Conservation (phyloP, 2,888 invertebrate species). For the Galeopsomyia nigrocyanea region DNA sequence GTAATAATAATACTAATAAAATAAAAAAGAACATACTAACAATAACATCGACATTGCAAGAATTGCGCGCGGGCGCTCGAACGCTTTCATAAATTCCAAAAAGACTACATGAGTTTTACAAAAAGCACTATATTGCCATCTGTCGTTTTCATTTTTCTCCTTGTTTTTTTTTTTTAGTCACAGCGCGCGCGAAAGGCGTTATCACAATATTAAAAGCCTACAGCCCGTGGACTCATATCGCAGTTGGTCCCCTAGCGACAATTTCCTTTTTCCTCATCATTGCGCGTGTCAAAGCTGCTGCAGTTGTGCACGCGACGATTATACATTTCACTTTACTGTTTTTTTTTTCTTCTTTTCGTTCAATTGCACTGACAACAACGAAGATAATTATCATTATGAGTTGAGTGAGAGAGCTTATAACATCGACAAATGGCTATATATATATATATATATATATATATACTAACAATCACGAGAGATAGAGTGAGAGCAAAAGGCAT, state of each 20-base stretch:
- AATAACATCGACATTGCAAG: constrained; percentile 31
- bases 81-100: background rate
- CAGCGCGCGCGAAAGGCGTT: constrained; percentile 30
- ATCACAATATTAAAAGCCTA: constrained; percentile 42
- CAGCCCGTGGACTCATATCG: constrained; percentile 10
- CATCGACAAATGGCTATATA: too few species aligned
- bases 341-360: background rate
- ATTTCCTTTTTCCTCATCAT: constrained; percentile 7
- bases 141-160: too few species aligned
- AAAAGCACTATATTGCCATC: constrained; percentile 31
- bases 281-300: too few species aligned
- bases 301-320: too few species aligned
- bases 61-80: background rate
- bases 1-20: too few species aligned
- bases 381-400: constrained; percentile 1
- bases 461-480: too few species aligned
- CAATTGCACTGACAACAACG: background rate
- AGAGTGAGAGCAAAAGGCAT: constrained; percentile 20
- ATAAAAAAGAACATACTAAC: background rate
- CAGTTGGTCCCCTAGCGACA: constrained; percentile 33
- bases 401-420: too few species aligned
- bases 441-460: too few species aligned
- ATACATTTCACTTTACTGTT: too few species aligned
- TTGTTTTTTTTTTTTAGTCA: constrained; percentile 33
- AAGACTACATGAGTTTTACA: constrained; percentile 13